Conservation (phyloP, 92 coral and sea anemone genomes). For the Umimayanthus kanabou region DNA sequence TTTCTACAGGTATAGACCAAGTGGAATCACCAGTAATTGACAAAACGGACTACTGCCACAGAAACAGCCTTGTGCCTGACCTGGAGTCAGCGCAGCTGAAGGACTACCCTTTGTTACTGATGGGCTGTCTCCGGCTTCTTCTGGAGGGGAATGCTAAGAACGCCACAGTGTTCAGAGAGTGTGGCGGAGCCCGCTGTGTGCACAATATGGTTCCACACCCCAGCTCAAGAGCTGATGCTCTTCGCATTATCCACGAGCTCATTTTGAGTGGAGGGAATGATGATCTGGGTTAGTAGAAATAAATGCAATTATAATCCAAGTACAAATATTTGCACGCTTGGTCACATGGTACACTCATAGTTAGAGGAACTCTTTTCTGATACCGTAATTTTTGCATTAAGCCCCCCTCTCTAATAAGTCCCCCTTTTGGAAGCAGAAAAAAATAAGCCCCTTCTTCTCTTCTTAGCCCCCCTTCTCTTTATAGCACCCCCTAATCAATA, state of each 20-base stretch:
- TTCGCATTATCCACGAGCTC: slow-evolving; percentile 87
- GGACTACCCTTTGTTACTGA: slow-evolving; percentile 86
- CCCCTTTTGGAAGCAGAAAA: no score
- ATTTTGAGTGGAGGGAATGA: slow-evolving; percentile 91
- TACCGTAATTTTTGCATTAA: no score
- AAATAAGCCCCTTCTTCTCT: no score
- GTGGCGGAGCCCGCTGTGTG: slow-evolving; percentile 88
- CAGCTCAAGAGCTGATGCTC: slow-evolving; percentile 83
- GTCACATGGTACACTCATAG: no score
- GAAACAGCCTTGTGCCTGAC: slow-evolving; percentile 39
- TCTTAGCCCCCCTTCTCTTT: no score
- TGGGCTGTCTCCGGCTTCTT: slow-evolving; percentile 92
- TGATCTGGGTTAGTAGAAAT: slow-evolving; percentile 72
- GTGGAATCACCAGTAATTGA: neutral
- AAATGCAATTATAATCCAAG: neutral
- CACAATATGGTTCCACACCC: slow-evolving; percentile 88
- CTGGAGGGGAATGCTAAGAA: slow-evolving; percentile 79
- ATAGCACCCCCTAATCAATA: no score
- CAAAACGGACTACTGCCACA: slow-evolving; percentile 18
- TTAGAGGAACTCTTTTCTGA: no score
- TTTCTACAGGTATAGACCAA: slow-evolving; percentile 15
- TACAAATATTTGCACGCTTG: neutral
- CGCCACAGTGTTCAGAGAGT: slow-evolving; percentile 87
- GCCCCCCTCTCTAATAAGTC: no score
- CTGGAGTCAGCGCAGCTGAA: slow-evolving; percentile 40